phyloP scores from a whole-genome alignment of 1,140 invertebrate genomes.

The Eufriesea mexicana region DNA sequence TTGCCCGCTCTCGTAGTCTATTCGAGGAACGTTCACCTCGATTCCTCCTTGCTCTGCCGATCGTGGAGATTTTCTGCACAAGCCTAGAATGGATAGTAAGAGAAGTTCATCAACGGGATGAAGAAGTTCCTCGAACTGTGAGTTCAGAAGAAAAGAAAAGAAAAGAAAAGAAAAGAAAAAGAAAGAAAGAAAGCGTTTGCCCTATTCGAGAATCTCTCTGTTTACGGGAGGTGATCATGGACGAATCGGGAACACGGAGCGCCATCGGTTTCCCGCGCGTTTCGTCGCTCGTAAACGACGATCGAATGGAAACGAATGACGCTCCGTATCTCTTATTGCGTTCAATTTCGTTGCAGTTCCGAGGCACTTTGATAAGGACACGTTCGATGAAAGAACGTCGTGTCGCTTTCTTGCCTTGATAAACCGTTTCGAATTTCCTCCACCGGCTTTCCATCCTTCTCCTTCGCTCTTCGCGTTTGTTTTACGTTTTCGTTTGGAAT shows the following conservation, averaged over 20 bases:
- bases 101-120: conserved; percentile 48
- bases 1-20: not conserved
- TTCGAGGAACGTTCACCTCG: conserved; percentile 9
- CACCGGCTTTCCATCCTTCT: not conserved
- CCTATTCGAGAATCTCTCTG: not conserved
- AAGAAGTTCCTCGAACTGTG: conserved; percentile 59
- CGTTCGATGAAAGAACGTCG: not conserved
- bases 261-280: not conserved
- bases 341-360: not conserved
- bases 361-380: not conserved
- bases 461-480: not conserved
- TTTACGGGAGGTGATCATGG: not conserved
- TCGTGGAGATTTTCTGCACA: not conserved
- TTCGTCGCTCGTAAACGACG: not conserved
- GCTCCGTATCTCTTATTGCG: not conserved
- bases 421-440: not conserved
- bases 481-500: conserved; percentile 35
- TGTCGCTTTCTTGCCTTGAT: not conserved
- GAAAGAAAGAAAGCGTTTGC: not conserved
- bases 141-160: conserved; percentile 16
- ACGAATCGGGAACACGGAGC: not conserved
- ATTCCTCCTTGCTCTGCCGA: conserved; percentile 9
- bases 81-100: conserved; percentile 38
- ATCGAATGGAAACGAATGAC: not conserved
- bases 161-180: not conserved